Conservation (phyloP, 1,140 invertebrate species). For the Amyelois transitella region DNA sequence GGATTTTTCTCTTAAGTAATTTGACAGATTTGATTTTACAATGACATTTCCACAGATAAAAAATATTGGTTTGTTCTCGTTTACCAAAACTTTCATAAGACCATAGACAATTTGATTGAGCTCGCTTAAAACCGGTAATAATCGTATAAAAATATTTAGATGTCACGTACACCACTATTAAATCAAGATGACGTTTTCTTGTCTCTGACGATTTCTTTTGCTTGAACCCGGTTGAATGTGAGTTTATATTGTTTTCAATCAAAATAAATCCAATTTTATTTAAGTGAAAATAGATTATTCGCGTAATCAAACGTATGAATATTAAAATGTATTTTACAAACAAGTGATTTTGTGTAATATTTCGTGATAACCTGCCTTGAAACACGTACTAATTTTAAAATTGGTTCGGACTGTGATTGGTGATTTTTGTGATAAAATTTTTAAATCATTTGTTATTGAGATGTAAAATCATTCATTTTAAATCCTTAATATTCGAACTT, state of each 20-base stretch:
- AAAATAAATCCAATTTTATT: conserved; percentile 61
- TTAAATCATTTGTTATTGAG: not conserved
- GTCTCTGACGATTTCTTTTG: conserved; percentile 57
- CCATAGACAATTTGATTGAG: not conserved
- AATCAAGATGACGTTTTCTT: conserved; percentile 21
- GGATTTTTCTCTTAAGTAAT: conserved; percentile 17
- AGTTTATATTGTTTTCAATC: conserved; percentile 52
- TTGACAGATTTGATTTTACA: conserved; percentile 10
- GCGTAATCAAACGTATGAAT: conserved; percentile 21
- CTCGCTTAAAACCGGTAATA: not conserved
- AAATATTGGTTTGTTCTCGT: not conserved
- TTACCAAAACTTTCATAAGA: not conserved
- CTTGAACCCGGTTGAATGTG: conserved; percentile 67
- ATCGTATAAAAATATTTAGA: not conserved
- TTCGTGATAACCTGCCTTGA: conserved; percentile 22
- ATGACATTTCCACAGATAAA: conserved; percentile 5
- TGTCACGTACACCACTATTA: conserved; percentile 3
- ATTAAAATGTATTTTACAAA: conserved; percentile 20
- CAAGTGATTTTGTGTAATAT: conserved; percentile 47
- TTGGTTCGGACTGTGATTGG: conserved; percentile 31
- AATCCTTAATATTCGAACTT: not conserved
- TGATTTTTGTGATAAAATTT: conserved; percentile 14
- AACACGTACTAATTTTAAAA: conserved; percentile 28
- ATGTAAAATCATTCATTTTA: not conserved
- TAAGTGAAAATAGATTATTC: conserved; percentile 23